Evolutionary conservation across 2,888 invertebrate species (phyloP).

Genomic region (Flexamia atlantica): DNA sequence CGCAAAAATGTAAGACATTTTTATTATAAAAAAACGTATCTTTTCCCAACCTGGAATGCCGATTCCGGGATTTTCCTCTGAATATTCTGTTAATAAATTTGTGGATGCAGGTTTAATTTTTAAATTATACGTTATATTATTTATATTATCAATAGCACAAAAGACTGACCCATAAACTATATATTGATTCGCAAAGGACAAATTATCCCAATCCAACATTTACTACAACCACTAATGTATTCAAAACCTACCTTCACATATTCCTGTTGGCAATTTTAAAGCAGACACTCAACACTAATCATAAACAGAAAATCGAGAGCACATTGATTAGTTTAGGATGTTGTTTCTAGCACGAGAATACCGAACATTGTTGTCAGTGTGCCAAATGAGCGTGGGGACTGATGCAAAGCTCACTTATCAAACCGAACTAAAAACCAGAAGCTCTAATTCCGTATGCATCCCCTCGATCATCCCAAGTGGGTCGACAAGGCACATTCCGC

Average conservation of each 20-base stretch:
- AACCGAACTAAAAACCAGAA: slow-evolving; percentile 26
- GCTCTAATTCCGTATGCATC: slow-evolving; percentile 11
- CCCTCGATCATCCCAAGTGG: not conserved
- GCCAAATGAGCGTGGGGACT: slow-evolving; percentile 12
- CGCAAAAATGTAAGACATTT: no score
- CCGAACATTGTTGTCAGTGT: not conserved
- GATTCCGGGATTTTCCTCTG: no score
- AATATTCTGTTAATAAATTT: no score
- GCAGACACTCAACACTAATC: not conserved
- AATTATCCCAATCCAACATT: no score
- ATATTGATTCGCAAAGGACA: no score
- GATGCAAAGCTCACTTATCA: slow-evolving; percentile 17
- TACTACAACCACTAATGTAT: not conserved
- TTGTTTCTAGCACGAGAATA: slow-evolving; percentile 1
- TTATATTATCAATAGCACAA: no score
- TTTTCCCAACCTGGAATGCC: no score
- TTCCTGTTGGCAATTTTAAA: not conserved
- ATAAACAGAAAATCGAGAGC: not conserved
- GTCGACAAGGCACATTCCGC: not conserved
- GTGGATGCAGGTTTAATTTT: no score
- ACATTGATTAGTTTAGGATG: not conserved
- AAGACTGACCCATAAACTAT: no score
- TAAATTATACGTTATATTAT: no score
- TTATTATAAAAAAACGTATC: no score
- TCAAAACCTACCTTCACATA: not conserved